Base-by-base conservation (phyloP, 2,797 vertebrate genomes). In the Cynodonichthys magdalenae region DNA sequence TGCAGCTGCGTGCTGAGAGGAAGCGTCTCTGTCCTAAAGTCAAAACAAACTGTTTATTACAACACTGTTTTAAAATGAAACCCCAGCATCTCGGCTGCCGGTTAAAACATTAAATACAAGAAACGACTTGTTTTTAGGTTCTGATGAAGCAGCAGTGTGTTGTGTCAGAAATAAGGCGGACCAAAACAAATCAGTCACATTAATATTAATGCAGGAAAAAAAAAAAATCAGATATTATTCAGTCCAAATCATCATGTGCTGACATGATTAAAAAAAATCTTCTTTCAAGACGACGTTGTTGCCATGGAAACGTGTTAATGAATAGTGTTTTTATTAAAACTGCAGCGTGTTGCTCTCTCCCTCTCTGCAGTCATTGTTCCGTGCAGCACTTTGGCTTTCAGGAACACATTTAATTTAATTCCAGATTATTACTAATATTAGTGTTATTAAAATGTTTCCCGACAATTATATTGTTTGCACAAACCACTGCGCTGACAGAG, bases 301-400 rank as follows among this genome's bases (percentile, higher is more conserved):
- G 44, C 52, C 61, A 55, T 55, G 31, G 61, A 64, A 64, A 64
- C 61, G n/a, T 18, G 44, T 48, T 48, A 54, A 54, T 54, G 61
- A 64, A 53, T 11, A 2, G 15, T 46, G 51, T 48, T 63, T 63
- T 54, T 63, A 63, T 54, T 54, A 48, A 54, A 54, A 14, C 19
- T 12, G 52, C 29, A 24, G 36, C 9, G 15, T 39, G 58, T 36
- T 27, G 31, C 20, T 60, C 49, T 62, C 39, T 45, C 31, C 6
- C 39, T 45, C 27, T 44, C 34, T 11, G 31, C 59, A 52, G 24
- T 45, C 36, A 44, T 48, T 6, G 8, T 20, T 44, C 12, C 36
- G 19, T 27, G 48, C 49, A 19, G 41, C 41, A 9, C 45, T 20
- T 45, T 10, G 53, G 50, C 50, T 46, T 63, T 53, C 31, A 34